Percentiles rank a stretch among this genome's conserved stretches.
Evolutionary conservation across 1,140 invertebrate species (phyloP).

Genomic region (Lepidurus arcticus): DNA sequence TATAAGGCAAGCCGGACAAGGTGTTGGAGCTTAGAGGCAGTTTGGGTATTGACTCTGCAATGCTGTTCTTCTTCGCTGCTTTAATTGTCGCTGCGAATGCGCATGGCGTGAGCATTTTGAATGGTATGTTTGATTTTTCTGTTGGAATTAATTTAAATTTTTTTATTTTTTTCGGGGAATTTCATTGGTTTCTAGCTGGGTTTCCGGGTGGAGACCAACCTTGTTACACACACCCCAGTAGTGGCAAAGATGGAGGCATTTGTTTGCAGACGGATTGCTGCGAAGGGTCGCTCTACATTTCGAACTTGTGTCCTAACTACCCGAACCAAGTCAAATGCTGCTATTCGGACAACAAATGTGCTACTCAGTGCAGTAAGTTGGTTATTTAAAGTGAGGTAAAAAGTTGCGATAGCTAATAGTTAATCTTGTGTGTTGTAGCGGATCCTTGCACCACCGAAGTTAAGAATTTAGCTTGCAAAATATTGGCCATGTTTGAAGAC

Average conservation of each 20-base stretch:
- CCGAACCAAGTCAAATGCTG: constrained; percentile 33
- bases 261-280: constrained; percentile 35
- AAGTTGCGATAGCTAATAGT: constrained; percentile 17
- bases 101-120: too few relatives aligned
- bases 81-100: too few relatives aligned
- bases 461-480: constrained; percentile 31
- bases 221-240: constrained; percentile 33
- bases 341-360: constrained; percentile 34
- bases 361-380: background rate
- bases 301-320: constrained; percentile 35
- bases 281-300: constrained; percentile 33
- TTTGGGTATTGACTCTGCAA: too few relatives aligned
- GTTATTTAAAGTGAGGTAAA: constrained; percentile 10
- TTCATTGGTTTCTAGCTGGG: too few relatives aligned
- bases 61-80: too few relatives aligned
- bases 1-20: too few relatives aligned
- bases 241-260: constrained; percentile 35
- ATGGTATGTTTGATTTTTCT: too few relatives aligned
- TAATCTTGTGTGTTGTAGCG: constrained; percentile 17
- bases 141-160: too few relatives aligned
- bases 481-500: constrained; percentile 33
- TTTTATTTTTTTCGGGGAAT: too few relatives aligned
- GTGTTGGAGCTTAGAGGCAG: too few relatives aligned
- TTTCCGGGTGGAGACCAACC: constrained; percentile 31
- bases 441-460: constrained; percentile 26